A percentile compares a stretch with the other conserved stretches of the same genome.
phyloP scores from a whole-genome alignment of 2,797 vertebrate species.

The Hipposideros larvatus region DNA sequence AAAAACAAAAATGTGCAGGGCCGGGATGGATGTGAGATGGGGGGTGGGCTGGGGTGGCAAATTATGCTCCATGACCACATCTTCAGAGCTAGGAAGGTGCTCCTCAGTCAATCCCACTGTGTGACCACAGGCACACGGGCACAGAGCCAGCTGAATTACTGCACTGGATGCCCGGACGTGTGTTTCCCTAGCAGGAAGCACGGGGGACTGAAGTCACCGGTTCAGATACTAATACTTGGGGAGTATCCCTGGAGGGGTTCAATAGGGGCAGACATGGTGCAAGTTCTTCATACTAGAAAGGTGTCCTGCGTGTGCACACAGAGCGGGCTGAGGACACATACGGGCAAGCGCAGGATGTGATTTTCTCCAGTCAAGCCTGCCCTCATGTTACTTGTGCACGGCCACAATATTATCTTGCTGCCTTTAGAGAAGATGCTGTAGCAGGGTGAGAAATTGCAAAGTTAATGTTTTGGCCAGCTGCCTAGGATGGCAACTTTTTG shows the following conservation, averaged over 20 bases:
- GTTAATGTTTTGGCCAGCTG: constrained; percentile 79
- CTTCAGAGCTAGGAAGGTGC: constrained; percentile 84
- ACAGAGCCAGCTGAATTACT: constrained; percentile 76
- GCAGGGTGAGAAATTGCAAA: constrained; percentile 82
- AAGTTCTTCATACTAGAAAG: constrained; percentile 85
- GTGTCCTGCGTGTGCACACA: constrained; percentile 82
- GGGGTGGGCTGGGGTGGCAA: constrained; percentile 69
- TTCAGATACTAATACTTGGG: constrained; percentile 71
- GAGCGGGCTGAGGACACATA: constrained; percentile 79
- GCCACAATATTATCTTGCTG: constrained; percentile 81
- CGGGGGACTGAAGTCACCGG: constrained; percentile 75
- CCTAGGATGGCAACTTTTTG: constrained; percentile 75
- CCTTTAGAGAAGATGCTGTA: constrained; percentile 84
- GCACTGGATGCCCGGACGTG: constrained; percentile 54
- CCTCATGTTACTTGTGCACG: constrained; percentile 77
- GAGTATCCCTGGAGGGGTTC: constrained; percentile 76
- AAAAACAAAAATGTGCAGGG: constrained; percentile 80
- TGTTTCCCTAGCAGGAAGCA: constrained; percentile 87
- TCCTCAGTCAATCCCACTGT: constrained; percentile 80
- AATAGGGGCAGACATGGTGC: constrained; percentile 70
- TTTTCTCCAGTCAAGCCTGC: constrained; percentile 86
- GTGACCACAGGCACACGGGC: constrained; percentile 62
- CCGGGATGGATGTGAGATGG: constrained; percentile 85
- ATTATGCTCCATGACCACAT: constrained; percentile 74
- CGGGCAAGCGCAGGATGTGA: constrained; percentile 75